Percentiles rank a stretch among this genome's conserved stretches.
These are phyloP conservation scores for Schizopygopsis malacanthus DNA, from an alignment of 2,797 vertebrate species.

Conservation along the genomic window DNA sequence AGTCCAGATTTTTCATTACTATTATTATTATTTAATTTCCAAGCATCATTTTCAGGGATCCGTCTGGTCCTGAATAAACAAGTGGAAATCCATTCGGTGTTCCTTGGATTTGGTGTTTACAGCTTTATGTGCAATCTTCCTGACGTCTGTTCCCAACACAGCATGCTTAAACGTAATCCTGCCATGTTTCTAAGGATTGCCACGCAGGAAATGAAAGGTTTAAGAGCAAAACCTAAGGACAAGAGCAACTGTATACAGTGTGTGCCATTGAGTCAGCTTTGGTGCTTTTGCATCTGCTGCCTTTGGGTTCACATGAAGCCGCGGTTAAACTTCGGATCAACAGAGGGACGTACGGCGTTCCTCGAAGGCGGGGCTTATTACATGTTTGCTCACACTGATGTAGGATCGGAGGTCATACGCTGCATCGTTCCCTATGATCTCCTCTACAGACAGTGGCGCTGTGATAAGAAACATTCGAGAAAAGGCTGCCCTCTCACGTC, in stretches of 20 bases:
- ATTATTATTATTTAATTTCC: constrained; percentile 9
- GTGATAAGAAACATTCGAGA: constrained; percentile 1
- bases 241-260: background rate
- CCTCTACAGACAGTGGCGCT: constrained; percentile 5
- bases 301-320: constrained; percentile 8
- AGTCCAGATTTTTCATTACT: constrained; percentile 12
- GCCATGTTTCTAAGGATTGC: constrained; percentile 1
- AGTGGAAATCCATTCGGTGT: constrained; percentile 13
- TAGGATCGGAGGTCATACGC: constrained; percentile 40
- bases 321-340: constrained; percentile 42
- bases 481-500: constrained; percentile 11
- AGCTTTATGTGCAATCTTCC: constrained; percentile 20
- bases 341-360: background rate
- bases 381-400: constrained; percentile 23
- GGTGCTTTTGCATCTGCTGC: constrained; percentile 6
- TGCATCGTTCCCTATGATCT: constrained; percentile 7
- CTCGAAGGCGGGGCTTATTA: background rate
- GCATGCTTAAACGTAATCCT: constrained; percentile 17
- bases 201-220: constrained; percentile 24
- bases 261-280: constrained; percentile 24
- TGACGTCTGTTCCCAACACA: constrained; percentile 10
- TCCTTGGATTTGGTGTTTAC: constrained; percentile 41
- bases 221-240: constrained; percentile 2
- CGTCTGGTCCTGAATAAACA: background rate
- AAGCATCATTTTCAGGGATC: constrained; percentile 4